Evolutionary conservation across 2,797 vertebrate genomes (phyloP), one percentile per base, ranked within the genome.

Genomic region (Spinus olivaceus): DNA sequence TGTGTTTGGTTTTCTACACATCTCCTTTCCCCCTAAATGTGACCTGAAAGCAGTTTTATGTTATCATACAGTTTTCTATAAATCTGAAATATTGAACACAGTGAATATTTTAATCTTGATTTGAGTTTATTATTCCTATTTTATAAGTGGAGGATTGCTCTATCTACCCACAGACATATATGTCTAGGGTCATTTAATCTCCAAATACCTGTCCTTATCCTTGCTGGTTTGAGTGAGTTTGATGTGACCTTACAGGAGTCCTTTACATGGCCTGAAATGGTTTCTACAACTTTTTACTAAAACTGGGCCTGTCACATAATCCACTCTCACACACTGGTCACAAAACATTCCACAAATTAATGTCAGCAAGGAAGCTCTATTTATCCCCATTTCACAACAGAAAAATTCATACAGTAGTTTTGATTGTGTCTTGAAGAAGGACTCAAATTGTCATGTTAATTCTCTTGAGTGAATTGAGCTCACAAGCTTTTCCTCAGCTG

Each of bases 11-110:
- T 86, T 72, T 56, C 56, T 27, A 35, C 12, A n/a, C 25, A 20
- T 71, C 12, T 2, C 8, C 7, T 8, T 37, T 4, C 18, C 4
- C 9, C 3, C 2, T 8, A 82, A 47, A 64, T 11, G 1, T 65
- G 57, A 57, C 24, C 22, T 65, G 23, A 60, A 70, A 61, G 8
- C 12, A 69, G 28, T 67, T 77, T 74, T 60, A 20, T 21, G 14
- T 70, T 73, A 53, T 53, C 25, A 33, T 28, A 6, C 14, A 22
- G 8, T 67, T 81, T 90, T 86, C n/a, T 67, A 8, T 57, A 78
- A 65, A 56, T 41, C 2, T 1, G 18, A 57, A 76, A 33, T 42
- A 90, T 72, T 9, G 3, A 82, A 69, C 22, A 59, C 15, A 78
- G 7, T 3, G 4, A 78, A 47, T 25, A 35, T 70, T 74, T 88